Evolutionary conservation across 2,888 invertebrate genomes (phyloP).

Genomic region (Yponomeuta sedellus): DNA sequence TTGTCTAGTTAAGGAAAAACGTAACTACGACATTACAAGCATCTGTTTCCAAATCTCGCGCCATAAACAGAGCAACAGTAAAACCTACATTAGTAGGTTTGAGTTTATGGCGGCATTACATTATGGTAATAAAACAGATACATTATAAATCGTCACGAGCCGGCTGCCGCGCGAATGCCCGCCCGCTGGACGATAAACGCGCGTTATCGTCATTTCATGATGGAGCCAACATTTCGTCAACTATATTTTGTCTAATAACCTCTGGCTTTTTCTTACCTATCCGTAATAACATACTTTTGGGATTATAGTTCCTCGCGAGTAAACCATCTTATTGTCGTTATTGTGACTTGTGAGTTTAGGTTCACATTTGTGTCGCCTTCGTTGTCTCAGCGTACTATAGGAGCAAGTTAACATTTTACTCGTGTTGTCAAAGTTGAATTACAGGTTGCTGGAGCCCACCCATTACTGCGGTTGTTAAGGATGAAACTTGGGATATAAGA

Average conservation of each 20-base stretch:
- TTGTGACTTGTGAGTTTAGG: neutral
- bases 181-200: conserved; percentile 1
- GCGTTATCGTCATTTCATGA: conserved; percentile 6
- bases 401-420: neutral
- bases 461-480: neutral
- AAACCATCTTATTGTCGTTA: neutral
- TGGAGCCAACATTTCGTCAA: neutral
- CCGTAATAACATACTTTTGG: neutral
- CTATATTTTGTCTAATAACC: conserved; percentile 5
- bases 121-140: conserved; percentile 61
- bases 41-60: conserved; percentile 8
- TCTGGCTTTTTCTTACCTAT: neutral
- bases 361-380: neutral
- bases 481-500: neutral
- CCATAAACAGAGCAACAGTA: conserved; percentile 11
- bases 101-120: conserved; percentile 24
- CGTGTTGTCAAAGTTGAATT: neutral
- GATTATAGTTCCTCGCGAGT: neutral
- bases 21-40: neutral
- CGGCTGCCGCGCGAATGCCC: neutral
- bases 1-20: neutral
- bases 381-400: neutral
- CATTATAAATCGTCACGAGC: conserved; percentile 54
- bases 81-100: conserved; percentile 15
- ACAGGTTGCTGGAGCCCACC: neutral